phyloP scores from a whole-genome alignment of 1,140 invertebrate genomes.

The Drosophila persimilis region DNA sequence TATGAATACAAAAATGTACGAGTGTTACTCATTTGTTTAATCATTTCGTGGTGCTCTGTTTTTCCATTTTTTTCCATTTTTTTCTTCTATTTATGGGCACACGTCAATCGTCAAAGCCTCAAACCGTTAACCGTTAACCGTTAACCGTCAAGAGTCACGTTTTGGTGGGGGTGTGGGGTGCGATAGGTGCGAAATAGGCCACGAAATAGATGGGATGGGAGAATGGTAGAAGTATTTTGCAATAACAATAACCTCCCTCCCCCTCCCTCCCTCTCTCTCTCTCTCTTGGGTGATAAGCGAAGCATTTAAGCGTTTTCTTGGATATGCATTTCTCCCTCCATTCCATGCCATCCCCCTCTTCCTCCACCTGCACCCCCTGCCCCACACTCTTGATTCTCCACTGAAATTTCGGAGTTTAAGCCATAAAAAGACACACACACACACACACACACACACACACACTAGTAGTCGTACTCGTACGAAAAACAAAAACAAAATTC shows the following conservation, averaged over 20 bases:
- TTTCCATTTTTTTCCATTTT: constrained; percentile 18
- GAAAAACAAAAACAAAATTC: constrained; percentile 29
- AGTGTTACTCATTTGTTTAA: constrained; percentile 39
- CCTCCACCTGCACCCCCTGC: neutral
- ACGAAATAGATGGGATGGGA: constrained; percentile 1
- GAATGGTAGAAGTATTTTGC: constrained; percentile 15
- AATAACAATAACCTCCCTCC: constrained; percentile 8
- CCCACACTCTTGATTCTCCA: constrained; percentile 4
- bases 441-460: constrained; percentile 12
- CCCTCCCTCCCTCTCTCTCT: too few species aligned
- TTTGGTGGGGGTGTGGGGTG: constrained; percentile 26
- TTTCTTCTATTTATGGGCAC: constrained; percentile 11
- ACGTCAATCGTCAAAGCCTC: neutral
- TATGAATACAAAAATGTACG: constrained; percentile 7
- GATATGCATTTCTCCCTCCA: constrained; percentile 32
- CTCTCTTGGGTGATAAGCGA: constrained; percentile 25
- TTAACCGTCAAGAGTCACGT: constrained; percentile 55
- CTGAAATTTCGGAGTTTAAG: constrained; percentile 24
- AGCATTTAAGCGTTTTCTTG: constrained; percentile 2
- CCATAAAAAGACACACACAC: constrained; percentile 14
- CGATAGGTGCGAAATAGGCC: constrained; percentile 9
- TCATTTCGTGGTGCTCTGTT: constrained; percentile 45
- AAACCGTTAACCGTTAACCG: constrained; percentile 1
- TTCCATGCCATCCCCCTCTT: too few species aligned
- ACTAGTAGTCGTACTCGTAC: neutral